phyloP scores from a whole-genome alignment of 2,797 vertebrate genomes.

The Gastrophryne carolinensis region DNA sequence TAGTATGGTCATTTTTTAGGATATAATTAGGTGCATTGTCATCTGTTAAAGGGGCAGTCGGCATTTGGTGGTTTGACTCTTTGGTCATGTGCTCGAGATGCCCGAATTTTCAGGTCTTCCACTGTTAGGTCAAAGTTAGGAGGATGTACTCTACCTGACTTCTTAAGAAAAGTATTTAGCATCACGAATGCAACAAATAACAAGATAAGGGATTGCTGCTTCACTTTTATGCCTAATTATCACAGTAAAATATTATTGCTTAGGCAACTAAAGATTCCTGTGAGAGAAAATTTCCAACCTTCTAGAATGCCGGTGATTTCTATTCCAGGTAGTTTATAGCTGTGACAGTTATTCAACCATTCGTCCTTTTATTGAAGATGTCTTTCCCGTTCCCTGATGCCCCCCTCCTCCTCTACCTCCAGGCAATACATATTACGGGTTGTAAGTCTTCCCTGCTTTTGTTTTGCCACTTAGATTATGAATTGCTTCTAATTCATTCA shows the following conservation, averaged over 20 bases:
- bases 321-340: background rate
- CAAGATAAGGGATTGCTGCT: no score
- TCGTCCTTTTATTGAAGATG: background rate
- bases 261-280: background rate
- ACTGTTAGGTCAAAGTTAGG: no score
- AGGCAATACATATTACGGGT: conserved; percentile 7
- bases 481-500: conserved; percentile 15
- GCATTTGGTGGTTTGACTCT: no score
- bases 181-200: no score
- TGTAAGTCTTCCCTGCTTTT: conserved; percentile 20
- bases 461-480: conserved; percentile 21
- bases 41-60: no score
- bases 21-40: no score
- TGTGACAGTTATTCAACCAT: background rate
- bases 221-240: no score
- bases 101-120: no score
- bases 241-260: background rate
- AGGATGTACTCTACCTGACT: no score
- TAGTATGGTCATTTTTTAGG: no score
- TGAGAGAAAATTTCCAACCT: background rate
- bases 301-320: background rate
- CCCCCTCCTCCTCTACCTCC: background rate
- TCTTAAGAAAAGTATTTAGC: no score
- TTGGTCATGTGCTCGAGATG: no score
- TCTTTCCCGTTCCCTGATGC: background rate